phyloP scores from a whole-genome alignment of 2,113 vertebrate genomes.

The Ranitomeya imitator region DNA sequence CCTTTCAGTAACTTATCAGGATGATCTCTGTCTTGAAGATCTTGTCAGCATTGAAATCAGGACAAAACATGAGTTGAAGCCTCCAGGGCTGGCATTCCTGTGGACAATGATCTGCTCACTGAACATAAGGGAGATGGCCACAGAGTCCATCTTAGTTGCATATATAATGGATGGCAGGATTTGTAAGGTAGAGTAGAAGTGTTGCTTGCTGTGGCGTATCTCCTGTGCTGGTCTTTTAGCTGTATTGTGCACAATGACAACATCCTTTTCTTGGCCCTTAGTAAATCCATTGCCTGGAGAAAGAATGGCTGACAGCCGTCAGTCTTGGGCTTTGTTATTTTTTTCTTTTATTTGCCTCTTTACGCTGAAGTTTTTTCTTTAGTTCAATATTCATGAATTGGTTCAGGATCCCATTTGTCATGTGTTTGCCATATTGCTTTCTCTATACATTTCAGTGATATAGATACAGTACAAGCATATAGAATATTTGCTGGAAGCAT shows the following conservation, averaged over 20 bases:
- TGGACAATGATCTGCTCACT: slow-evolving; percentile 45
- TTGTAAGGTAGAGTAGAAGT: not conserved
- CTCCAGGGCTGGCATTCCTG: slow-evolving; percentile 51
- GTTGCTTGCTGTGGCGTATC: not conserved
- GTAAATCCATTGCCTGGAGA: slow-evolving; percentile 16
- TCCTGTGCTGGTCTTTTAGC: not conserved
- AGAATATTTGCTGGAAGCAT: not conserved
- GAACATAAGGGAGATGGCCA: slow-evolving; percentile 1
- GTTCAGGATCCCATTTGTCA: not conserved
- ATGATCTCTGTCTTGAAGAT: slow-evolving; percentile 41
- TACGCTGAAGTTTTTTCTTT: not conserved
- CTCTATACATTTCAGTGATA: not conserved
- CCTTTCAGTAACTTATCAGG: slow-evolving; percentile 38
- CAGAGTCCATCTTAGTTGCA: not conserved
- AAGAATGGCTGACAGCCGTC: not conserved
- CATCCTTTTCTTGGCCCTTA: not conserved
- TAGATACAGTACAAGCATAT: not conserved
- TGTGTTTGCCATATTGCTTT: not conserved
- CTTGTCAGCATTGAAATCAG: slow-evolving; percentile 31
- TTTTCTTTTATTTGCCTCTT: not conserved
- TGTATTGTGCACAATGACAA: not conserved
- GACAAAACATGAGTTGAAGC: slow-evolving; percentile 44
- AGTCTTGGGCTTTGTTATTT: not conserved
- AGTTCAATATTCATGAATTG: not conserved
- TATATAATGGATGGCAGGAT: slow-evolving; percentile 9